A percentile compares a stretch with the other conserved stretches of the same genome.
Evolutionary conservation across 1,140 invertebrate species (phyloP).

Genomic region (Heterodera schachtii): DNA sequence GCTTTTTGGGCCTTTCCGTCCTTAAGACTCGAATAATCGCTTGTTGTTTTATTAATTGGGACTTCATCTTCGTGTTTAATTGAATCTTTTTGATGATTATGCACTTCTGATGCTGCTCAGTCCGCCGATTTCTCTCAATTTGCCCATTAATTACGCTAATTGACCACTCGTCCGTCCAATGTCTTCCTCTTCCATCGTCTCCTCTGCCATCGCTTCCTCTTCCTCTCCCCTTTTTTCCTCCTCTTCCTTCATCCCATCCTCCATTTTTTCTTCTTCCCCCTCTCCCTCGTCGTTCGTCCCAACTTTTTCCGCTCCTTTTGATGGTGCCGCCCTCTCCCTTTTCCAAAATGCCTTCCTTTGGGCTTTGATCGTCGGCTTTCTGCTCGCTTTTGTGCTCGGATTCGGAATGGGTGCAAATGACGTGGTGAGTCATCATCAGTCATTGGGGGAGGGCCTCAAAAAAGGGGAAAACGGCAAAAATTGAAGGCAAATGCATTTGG

Average conservation of each 20-base stretch:
- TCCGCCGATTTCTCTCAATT: too few relatives aligned
- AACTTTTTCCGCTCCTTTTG: neutral
- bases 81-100: too few relatives aligned
- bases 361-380: slow-evolving; percentile 79
- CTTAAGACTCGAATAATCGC: too few relatives aligned
- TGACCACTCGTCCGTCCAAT: neutral
- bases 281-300: neutral
- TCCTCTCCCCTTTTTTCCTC: neutral
- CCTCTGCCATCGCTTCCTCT: neutral
- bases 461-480: neutral
- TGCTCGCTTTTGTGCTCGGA: slow-evolving; percentile 88
- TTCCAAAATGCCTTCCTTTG: slow-evolving; percentile 56
- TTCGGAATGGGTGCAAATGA: slow-evolving; percentile 99
- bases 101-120: too few relatives aligned
- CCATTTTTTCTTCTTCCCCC: neutral
- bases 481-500: slow-evolving; percentile 76
- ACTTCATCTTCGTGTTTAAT: too few relatives aligned
- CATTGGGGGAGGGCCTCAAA: neutral
- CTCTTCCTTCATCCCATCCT: neutral
- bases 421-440: slow-evolving; percentile 74
- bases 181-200: neutral
- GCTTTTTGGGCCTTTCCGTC: too few relatives aligned
- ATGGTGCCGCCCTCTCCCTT: neutral
- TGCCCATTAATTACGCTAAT: neutral
- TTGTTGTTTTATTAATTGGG: too few relatives aligned